Evolutionary conservation across 1,140 invertebrate species (phyloP), one percentile per base, ranked within the genome.

Genomic region (Rhizoglyphus robini): DNA sequence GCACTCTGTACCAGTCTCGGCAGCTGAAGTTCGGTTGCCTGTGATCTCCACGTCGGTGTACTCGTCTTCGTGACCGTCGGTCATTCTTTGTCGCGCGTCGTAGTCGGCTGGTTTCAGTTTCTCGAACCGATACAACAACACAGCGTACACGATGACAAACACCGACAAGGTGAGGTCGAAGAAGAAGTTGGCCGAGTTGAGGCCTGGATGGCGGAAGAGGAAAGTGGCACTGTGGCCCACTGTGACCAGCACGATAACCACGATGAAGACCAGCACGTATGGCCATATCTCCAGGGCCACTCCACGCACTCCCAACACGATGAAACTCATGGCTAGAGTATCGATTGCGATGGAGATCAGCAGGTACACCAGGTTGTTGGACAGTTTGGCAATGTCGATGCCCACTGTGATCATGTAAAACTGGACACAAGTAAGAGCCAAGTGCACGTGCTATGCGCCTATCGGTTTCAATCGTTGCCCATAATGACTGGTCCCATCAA

Each of bases 351-450:
- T 1, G 27, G 38, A 3, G 2, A 46, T 18, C 25, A 46, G 15
- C 11, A 63, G 32, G 15, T 27, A 49, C 11, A 20, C 18, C 20
- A 46, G n/a, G n/a, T 63, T 13, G 32, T 46, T 49, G 2, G 18
- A 2, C 2, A 46, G 27, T 49, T 38, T 46, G 48, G 41, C 61
- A 18, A 63, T 63, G 32, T 63, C 61, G 11, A 47, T 47, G 36
- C 34, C 41, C 18, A 63, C 18, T 46, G 61, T 63, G 15, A 63
- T 63, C 61, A 47, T 46, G 23, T 63, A 63, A 31, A 63, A 46
- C 61, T 63, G 32, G 2, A 1, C 1, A 18, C 27, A 13, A 49
- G 15, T 27, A 49, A 63, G 4, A 25, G 4, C 23, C 25, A 29
- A 48, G 3, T 54, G 8, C 4, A 46, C 8, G 4, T 25, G 31